phyloP scores from a whole-genome alignment of 2,888 invertebrate species.

The Pristionchus maxplancki region DNA sequence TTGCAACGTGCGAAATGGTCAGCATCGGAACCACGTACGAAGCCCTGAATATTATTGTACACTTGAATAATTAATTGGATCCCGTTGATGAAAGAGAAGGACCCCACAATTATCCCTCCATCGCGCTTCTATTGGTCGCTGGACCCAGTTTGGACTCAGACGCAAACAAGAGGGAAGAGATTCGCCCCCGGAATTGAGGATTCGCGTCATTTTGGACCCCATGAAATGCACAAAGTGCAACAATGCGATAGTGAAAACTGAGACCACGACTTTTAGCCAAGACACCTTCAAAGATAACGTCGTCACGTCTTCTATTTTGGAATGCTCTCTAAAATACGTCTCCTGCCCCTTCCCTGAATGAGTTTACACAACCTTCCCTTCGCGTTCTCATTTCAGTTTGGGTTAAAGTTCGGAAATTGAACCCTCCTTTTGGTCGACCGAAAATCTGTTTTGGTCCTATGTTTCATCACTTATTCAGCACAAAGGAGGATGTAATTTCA shows the following conservation, averaged over 20 bases:
- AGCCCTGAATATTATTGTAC: constrained; percentile 56
- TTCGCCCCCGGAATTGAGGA: background rate
- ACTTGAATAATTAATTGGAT: background rate
- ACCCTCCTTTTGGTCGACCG: background rate
- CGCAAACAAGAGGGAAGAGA: background rate
- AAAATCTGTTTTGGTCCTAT: background rate
- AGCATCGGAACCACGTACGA: constrained; percentile 66
- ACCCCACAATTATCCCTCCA: background rate
- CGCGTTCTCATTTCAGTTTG: constrained; percentile 11
- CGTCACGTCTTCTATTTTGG: background rate
- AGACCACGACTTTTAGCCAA: background rate
- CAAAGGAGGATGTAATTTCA: constrained; percentile 20
- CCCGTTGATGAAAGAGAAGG: background rate
- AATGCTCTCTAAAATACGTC: background rate
- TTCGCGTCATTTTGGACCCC: background rate
- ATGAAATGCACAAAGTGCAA: background rate
- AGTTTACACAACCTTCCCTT: constrained; percentile 4
- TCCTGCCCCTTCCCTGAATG: background rate
- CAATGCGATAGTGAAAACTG: background rate
- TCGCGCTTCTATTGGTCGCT: background rate
- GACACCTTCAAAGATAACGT: background rate
- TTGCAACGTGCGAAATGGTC: constrained; percentile 63
- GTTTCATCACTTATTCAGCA: constrained; percentile 37
- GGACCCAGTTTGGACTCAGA: background rate
- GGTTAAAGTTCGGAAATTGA: background rate